phyloP scores from a whole-genome alignment of 2,113 vertebrate species.

The Rhynchopsitta pachyrhyncha region DNA sequence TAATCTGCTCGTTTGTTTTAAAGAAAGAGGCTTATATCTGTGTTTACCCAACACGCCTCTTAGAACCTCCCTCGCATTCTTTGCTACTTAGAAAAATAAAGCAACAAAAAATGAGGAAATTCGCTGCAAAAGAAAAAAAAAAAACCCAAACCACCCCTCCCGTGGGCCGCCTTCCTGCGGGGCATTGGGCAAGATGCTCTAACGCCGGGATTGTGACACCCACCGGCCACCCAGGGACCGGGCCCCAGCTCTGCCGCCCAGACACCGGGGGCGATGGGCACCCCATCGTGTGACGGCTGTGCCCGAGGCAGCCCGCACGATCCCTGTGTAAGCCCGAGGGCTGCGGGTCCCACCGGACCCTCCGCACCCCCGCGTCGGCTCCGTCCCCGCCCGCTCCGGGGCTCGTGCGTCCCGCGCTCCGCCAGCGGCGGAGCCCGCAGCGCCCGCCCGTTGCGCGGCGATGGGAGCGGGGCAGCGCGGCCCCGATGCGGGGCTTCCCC shows the following conservation, averaged over 20 bases:
- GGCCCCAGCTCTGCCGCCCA: background rate
- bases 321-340: background rate
- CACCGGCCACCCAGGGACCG: background rate
- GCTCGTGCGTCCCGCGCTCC: background rate
- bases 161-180: background rate
- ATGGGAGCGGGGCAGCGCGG: background rate
- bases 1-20: constrained; percentile 66
- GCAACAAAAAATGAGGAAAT: constrained; percentile 49
- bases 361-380: background rate
- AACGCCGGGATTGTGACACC: background rate
- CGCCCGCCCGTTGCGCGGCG: background rate
- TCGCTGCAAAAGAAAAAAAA: background rate
- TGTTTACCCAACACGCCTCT: constrained; percentile 68
- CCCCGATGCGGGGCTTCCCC: background rate
- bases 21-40: constrained; percentile 49
- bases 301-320: background rate
- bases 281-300: background rate
- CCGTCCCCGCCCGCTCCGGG: background rate
- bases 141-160: background rate
- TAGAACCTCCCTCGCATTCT: constrained; percentile 48
- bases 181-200: constrained; percentile 3
- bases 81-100: constrained; percentile 55
- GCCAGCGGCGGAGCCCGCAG: background rate
- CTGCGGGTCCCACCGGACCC: background rate
- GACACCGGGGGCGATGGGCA: background rate